phyloP scores from a whole-genome alignment of 2,797 vertebrate species.

The Moxostoma hubbsi region DNA sequence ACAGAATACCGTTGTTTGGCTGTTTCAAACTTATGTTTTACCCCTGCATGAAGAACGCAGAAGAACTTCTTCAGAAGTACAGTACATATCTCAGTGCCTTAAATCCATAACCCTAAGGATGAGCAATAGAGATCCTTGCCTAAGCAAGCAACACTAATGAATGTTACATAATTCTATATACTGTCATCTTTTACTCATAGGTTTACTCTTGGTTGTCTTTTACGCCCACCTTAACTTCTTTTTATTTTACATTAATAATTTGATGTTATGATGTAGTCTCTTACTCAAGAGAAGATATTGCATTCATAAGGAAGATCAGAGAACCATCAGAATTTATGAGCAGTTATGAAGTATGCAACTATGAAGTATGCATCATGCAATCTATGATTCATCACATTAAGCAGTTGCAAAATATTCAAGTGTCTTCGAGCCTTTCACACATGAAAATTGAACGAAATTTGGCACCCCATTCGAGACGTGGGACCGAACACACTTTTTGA shows the following conservation, averaged over 20 bases:
- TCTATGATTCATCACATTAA: background rate
- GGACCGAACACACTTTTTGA: constrained; percentile 25
- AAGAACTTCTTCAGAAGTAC: too few relatives aligned
- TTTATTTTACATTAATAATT: background rate
- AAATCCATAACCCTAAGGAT: too few relatives aligned
- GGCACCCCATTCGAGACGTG: background rate
- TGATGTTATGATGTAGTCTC: background rate
- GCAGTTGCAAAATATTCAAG: background rate
- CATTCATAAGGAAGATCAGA: background rate
- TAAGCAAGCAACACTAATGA: background rate
- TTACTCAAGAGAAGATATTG: constrained; percentile 12
- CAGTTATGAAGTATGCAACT: background rate
- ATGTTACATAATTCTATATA: background rate
- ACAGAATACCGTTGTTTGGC: too few relatives aligned
- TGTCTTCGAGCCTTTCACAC: background rate
- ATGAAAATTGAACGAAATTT: background rate
- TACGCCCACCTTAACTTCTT: background rate
- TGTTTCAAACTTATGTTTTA: too few relatives aligned
- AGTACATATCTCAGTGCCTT: too few relatives aligned
- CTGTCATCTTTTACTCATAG: background rate
- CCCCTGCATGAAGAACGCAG: too few relatives aligned
- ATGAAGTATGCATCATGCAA: background rate
- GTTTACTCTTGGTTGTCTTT: background rate
- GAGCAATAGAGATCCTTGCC: background rate
- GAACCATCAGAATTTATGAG: background rate